phyloP scores from a whole-genome alignment of 2,888 invertebrate species.

The Cataglyphis livida region DNA sequence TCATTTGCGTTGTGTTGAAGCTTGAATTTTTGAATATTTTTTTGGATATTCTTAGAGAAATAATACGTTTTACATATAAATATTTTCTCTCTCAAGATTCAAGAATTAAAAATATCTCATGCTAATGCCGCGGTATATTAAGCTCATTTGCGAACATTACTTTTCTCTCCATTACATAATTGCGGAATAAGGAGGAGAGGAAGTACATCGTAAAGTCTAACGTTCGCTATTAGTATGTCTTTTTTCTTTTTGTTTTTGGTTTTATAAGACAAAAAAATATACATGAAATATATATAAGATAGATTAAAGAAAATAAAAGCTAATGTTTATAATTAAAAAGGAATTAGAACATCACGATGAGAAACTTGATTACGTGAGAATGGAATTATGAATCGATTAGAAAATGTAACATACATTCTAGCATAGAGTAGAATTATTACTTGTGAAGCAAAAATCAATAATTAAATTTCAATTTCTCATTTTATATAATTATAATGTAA shows the following conservation, averaged over 20 bases:
- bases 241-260: slow-evolving; percentile 22
- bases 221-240: slow-evolving; percentile 14
- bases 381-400: background rate
- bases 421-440: slow-evolving; percentile 2
- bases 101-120: slow-evolving; percentile 35
- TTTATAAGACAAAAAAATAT: slow-evolving; percentile 28
- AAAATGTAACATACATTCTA: slow-evolving; percentile 26
- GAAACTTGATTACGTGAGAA: background rate
- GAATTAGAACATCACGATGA: slow-evolving; percentile 24
- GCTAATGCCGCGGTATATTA: slow-evolving; percentile 35
- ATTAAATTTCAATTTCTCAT: background rate
- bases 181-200: slow-evolving; percentile 32
- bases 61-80: background rate
- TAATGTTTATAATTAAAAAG: slow-evolving; percentile 40
- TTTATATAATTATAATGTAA: background rate
- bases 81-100: background rate
- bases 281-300: slow-evolving; percentile 1
- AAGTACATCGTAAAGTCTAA: slow-evolving; percentile 34
- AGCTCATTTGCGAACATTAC: slow-evolving; percentile 37
- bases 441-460: slow-evolving; percentile 8
- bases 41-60: background rate
- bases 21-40: background rate
- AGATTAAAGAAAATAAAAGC: slow-evolving; percentile 37
- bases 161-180: slow-evolving; percentile 29
- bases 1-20: background rate